Base-by-base conservation (phyloP, 1,140 invertebrate species). In the Heliconius melpomene region DNA sequence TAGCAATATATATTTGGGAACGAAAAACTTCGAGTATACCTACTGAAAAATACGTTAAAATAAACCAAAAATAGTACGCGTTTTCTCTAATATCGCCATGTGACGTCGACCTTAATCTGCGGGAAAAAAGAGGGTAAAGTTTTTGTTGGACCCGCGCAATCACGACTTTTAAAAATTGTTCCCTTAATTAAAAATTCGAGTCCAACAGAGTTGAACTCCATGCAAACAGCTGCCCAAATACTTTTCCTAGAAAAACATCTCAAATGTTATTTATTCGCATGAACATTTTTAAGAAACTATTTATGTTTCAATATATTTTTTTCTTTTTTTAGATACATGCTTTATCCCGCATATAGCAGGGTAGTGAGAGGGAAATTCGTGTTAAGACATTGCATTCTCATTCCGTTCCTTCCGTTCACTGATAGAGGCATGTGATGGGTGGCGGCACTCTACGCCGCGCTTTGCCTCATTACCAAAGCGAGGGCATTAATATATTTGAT, bases 81-180 rank as follows among this genome's bases (percentile, higher is more conserved):
- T 7, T 66, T 13, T 16, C 23, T 66, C 13, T 29, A 66, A 29
- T 66, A 66, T 29, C 23, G 2, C 36, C 50, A 60, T 79, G 78
- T 75, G 60, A 60, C 50, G 52, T 38, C 7, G 74, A 75, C 86
- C 84, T 88, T 88, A 87, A 87, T 89, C 87, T 83, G 81, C 80
- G 75, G 82, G 81, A 75, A 82, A 72, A 82, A 80, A 79, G 82
- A 83, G 83, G 81, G 81, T 77, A 81, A 86, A 90, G 81, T 86
- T 89, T 85, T 81, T 79, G 75, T 77, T 84, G 81, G 75, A 79
- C 70, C 76, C 84, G 83, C 78, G 85, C 85, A 90, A 90, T 89
- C 86, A 87, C 78, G 87, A 90, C 85, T 88, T 86, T 87, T 85
- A 87, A 89, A 90, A 88, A 88, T 86, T 88, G 85, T 87, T 86